These are phyloP conservation scores for Julus scanicus DNA, from an alignment of 2,888 invertebrate genomes.

Conservation along the genomic window DNA sequence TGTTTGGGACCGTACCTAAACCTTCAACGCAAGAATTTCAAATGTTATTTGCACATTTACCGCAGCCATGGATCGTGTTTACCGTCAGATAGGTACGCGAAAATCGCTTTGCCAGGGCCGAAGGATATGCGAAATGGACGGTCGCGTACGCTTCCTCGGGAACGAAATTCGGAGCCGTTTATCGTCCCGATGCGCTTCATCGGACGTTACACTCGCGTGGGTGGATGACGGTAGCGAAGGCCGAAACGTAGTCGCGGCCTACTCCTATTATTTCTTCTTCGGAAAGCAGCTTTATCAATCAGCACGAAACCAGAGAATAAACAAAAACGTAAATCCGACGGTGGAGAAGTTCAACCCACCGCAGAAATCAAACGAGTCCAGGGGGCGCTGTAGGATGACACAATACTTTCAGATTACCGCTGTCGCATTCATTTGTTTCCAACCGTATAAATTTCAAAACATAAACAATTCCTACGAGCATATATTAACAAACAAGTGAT, in stretches of 20 bases:
- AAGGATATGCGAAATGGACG: neutral
- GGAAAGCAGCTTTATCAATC: neutral
- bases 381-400: neutral
- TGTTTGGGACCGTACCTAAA: neutral
- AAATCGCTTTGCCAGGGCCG: neutral
- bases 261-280: neutral
- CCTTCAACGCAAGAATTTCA: neutral
- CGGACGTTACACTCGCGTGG: constrained; percentile 33
- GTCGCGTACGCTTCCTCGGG: neutral
- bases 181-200: neutral
- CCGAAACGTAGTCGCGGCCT: neutral
- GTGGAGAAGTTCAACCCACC: neutral
- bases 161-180: neutral
- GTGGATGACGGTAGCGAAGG: neutral
- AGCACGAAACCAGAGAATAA: constrained; percentile 11
- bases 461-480: too few species aligned
- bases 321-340: constrained; percentile 15
- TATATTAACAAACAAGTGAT: too few species aligned
- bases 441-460: too few species aligned
- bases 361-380: neutral
- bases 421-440: too few species aligned
- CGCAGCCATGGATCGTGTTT: neutral
- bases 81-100: neutral
- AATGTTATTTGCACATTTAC: neutral
- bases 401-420: too few species aligned